Percentiles rank a stretch among this genome's conserved stretches.
Conservation (phyloP, 2,888 invertebrate genomes). For the Hyposoter dolosus region DNA sequence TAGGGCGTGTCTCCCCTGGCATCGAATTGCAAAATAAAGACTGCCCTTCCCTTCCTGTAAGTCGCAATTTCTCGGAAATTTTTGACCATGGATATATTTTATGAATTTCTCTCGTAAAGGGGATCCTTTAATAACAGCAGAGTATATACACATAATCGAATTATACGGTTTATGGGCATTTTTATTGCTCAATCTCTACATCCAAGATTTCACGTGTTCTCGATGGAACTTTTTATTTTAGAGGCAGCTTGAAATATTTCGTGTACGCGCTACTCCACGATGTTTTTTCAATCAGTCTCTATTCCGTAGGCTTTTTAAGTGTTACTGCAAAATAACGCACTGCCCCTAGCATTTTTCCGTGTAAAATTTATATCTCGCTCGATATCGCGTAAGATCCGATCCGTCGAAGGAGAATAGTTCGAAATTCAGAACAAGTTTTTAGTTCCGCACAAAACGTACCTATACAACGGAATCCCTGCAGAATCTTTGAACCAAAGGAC, state of each 20-base stretch:
- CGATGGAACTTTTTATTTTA: not conserved
- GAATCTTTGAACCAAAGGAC: slow-evolving; percentile 96
- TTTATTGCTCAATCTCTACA: not conserved
- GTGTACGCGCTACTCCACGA: not conserved
- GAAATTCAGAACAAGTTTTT: not conserved
- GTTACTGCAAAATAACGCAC: not conserved
- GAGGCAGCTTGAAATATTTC: not conserved
- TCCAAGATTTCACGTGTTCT: not conserved
- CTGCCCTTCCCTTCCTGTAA: not conserved
- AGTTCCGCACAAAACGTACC: slow-evolving; percentile 85
- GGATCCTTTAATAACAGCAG: not conserved
- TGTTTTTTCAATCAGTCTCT: not conserved
- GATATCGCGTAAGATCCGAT: not conserved
- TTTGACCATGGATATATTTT: not conserved
- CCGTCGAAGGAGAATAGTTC: not conserved
- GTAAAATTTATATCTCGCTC: not conserved
- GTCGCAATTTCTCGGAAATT: not conserved
- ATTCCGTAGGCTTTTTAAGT: not conserved
- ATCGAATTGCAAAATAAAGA: not conserved
- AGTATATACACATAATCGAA: not conserved
- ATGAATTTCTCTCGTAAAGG: not conserved
- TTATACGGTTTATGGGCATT: not conserved
- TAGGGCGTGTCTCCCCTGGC: not conserved
- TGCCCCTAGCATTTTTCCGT: not conserved
- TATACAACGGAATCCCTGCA: slow-evolving; percentile 92